These are phyloP conservation scores for Drosophila falleni DNA, from an alignment of 2,888 invertebrate genomes.

Conservation along the genomic window DNA sequence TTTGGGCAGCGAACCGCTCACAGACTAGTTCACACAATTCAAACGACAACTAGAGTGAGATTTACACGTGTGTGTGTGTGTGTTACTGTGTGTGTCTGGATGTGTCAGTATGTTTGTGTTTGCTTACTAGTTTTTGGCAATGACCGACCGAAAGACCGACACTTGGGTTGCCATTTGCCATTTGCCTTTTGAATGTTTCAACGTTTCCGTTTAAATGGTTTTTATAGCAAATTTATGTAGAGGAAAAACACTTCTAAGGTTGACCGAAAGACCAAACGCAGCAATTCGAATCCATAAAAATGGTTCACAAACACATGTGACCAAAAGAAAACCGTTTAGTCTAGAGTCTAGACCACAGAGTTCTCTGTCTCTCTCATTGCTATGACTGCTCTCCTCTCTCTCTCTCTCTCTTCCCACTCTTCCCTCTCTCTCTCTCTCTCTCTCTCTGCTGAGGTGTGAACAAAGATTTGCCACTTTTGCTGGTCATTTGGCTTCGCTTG, in stretches of 20 bases:
- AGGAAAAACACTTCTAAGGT: conserved; percentile 79
- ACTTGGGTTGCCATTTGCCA: conserved; percentile 9
- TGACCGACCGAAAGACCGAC: conserved; percentile 29
- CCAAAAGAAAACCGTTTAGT: conserved; percentile 44
- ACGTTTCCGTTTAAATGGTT: conserved; percentile 81
- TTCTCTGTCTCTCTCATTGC: neutral
- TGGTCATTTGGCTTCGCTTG: conserved; percentile 62
- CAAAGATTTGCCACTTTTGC: conserved; percentile 81
- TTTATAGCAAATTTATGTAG: conserved; percentile 82
- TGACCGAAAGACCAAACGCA: conserved; percentile 75
- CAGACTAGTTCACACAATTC: conserved; percentile 52
- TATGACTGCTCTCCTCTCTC: neutral
- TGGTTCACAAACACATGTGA: conserved; percentile 69
- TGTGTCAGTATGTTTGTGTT: conserved; percentile 35
- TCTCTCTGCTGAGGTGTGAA: conserved; percentile 64
- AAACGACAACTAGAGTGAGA: conserved; percentile 68
- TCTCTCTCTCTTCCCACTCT: no score
- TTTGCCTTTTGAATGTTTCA: conserved; percentile 75
- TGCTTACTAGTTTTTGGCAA: conserved; percentile 58
- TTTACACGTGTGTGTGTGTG: conserved; percentile 18
- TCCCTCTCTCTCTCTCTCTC: no score
- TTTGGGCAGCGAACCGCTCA: conserved; percentile 67
- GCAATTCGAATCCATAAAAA: conserved; percentile 77
- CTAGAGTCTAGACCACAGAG: conserved; percentile 18
- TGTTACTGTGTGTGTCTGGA: conserved; percentile 8